These are phyloP conservation scores for Himalopsyche anomala DNA, from an alignment of 2,888 invertebrate species.

Conservation along the genomic window DNA sequence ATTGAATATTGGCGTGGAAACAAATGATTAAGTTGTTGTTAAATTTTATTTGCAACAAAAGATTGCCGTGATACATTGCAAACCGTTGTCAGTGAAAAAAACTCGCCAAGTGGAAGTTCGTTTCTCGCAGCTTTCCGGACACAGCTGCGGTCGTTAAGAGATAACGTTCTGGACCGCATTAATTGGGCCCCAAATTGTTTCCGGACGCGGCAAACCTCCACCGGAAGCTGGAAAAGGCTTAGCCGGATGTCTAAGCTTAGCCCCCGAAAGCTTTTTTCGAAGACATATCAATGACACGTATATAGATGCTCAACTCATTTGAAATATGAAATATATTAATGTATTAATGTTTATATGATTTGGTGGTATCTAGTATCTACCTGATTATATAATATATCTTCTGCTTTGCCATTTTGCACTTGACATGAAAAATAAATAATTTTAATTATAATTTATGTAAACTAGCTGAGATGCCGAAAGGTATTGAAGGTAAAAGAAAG, in stretches of 20 bases:
- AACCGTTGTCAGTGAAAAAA: not conserved
- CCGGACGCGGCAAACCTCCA: conserved; percentile 41
- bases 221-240: conserved; percentile 49
- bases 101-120: not conserved
- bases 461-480: no score
- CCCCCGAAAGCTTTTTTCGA: not conserved
- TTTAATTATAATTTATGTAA: no score
- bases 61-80: no score
- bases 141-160: conserved; percentile 60
- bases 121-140: not conserved
- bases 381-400: no score
- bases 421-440: no score
- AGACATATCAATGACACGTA: not conserved
- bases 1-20: no score
- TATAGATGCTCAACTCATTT: not conserved
- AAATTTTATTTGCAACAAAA: no score
- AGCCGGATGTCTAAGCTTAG: not conserved
- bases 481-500: no score
- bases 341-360: no score
- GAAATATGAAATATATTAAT: not conserved
- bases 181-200: conserved; percentile 60
- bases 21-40: no score
- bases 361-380: no score
- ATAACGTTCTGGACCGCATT: conserved; percentile 56
- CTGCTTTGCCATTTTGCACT: no score